phyloP scores from a whole-genome alignment of 2,797 vertebrate species.

The Okamejei kenojei region DNA sequence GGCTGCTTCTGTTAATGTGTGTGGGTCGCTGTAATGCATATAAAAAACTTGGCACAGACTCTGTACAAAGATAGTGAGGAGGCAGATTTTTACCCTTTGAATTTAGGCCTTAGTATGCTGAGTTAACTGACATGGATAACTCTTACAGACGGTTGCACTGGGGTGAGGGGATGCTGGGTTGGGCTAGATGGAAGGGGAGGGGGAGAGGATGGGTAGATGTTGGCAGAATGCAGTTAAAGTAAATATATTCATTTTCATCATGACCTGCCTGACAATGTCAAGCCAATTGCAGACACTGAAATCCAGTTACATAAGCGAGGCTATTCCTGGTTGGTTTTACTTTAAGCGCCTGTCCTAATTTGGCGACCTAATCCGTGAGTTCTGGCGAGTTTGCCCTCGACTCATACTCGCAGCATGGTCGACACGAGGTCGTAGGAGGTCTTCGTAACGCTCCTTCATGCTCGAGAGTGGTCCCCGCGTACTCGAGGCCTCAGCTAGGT shows the following conservation, averaged over 20 bases:
- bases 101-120: conserved; percentile 41
- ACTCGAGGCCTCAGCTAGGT: too few species aligned
- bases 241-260: not conserved
- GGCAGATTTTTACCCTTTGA: conserved; percentile 37
- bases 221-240: too few species aligned
- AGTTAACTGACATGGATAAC: not conserved
- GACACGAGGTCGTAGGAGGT: too few species aligned
- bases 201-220: not conserved
- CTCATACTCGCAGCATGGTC: too few species aligned
- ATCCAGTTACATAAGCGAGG: not conserved
- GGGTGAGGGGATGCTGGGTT: too few species aligned
- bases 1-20: conserved; percentile 48
- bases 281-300: not conserved
- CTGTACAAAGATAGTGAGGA: not conserved
- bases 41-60: not conserved
- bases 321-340: not conserved
- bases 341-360: too few species aligned
- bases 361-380: too few species aligned
- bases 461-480: too few species aligned
- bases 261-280: not conserved
- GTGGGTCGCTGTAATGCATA: not conserved
- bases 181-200: not conserved
- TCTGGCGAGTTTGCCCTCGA: too few species aligned
- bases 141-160: not conserved
- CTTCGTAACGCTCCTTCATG: too few species aligned